Evolutionary conservation across 2,888 invertebrate species (phyloP), one percentile per base, ranked within the genome.

Genomic region (Nebria brevicollis): DNA sequence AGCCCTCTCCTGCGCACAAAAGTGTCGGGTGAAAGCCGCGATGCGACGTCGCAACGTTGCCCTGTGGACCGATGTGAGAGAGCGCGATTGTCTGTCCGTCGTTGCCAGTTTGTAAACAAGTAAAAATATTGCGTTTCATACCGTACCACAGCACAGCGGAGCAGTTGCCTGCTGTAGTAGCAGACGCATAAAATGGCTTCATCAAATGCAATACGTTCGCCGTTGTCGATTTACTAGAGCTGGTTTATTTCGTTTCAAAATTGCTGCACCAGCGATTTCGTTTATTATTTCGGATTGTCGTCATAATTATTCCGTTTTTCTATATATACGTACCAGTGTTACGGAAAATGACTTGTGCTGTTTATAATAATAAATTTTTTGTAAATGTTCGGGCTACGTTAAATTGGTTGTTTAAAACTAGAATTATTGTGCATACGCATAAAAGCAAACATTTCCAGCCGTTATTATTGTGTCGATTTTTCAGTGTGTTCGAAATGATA

Each of bases 71-170:
- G 66, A 80, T 20, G 74, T 25, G 25, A 78, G 73, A 76, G 54
- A 54, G 54, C 54, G 54, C 4, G 54, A 54, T 54, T 54, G 54
- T 13, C 75, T 76, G 81, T 81, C 70, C 81, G 81, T 72, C 68
- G 81, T 81, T 81, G 81, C 81, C 81, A 81, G 81, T 81, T 81
- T 76, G 81, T 81, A 81, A 81, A 81, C 81, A 81, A 81, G 81
- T 81, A 81, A 75, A 81, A 81, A 81, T 81, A 81, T 81, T 81
- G 81, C 81, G 81, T 81, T 81, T 81, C 81, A 81, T 76, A 75
- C 75, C 41, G 26, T 15, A 72, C 73, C 72, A 72, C 72, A n/a
- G n/a, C 41, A 70, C 70, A 70, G 13, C 75, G 72, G 4, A 34
- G 4, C 34, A 34, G 34, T 34, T 6, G 54, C 2, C 8, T 54